Base-by-base conservation (phyloP, 1,140 invertebrate genomes). In the Cepaea nemoralis region DNA sequence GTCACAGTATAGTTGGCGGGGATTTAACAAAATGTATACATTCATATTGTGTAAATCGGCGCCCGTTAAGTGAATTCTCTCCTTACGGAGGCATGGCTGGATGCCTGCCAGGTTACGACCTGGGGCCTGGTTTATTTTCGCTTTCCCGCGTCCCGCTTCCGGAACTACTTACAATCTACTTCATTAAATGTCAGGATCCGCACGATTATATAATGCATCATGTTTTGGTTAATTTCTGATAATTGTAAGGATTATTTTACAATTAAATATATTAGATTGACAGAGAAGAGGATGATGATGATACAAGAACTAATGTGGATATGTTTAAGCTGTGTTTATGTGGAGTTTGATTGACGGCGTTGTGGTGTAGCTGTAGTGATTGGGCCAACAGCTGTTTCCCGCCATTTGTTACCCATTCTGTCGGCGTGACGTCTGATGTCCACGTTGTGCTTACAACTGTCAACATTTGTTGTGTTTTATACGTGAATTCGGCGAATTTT, bases 321-420 rank as follows among this genome's bases (percentile, higher is more conserved):
- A 16, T 16, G 22, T 6, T 63, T 31, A 31, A 63, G n/a, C n/a
- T 5, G 2, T 31, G 22, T 63, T 31, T 31, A 1, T 63, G 27
- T 63, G 6, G 27, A 63, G 33, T 5, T 63, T 1, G 27, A 2
- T 31, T 63, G 2, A 63, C 22, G 5, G 59, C 33, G 59, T 2
- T 10, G 22, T 63, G 27, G 59, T 12, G 27, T 63, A 6, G 78
- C 77, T 71, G 82, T 74, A 82, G 85, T 88, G 87, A 88, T 87
- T 88, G 83, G 85, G 82, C 84, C 84, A 83, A 87, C 88, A 87
- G 87, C 87, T 87, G 88, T 89, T 89, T 89, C 87, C 87, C 88
- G 88, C 88, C 88, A 89, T 88, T 87, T 87, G 87, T 85, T 89
- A 88, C 88, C 86, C 88, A 88, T 87, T 89, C 27, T 63, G 77